A percentile compares a stretch with the other conserved stretches of the same genome.
Evolutionary conservation across 2,888 invertebrate genomes (phyloP).

Genomic region (Quadriops clusia): DNA sequence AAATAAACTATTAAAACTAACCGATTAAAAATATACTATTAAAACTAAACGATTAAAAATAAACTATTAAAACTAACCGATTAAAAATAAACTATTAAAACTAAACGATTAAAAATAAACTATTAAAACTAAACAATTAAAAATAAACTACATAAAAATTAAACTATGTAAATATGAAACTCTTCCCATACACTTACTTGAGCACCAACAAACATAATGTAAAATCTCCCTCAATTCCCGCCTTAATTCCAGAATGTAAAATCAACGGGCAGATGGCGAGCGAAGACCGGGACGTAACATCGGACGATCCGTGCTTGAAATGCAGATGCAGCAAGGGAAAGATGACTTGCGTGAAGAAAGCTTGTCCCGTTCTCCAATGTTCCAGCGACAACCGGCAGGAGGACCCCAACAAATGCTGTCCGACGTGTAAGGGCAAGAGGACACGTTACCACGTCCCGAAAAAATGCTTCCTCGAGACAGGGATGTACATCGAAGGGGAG

Average conservation of each 20-base stretch:
- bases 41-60: too few species aligned
- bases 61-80: too few species aligned
- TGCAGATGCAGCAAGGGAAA: constrained; percentile 61
- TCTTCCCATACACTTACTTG: too few species aligned
- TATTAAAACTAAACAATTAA: too few species aligned
- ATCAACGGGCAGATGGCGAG: constrained; percentile 74
- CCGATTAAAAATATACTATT: too few species aligned
- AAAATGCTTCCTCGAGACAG: constrained; percentile 36
- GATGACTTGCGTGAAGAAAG: constrained; percentile 69
- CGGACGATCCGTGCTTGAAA: constrained; percentile 77
- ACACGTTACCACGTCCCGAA: constrained; percentile 33
- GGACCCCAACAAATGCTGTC: constrained; percentile 72
- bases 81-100: too few species aligned
- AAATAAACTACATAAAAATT: too few species aligned
- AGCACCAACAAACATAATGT: too few species aligned
- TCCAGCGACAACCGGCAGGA: constrained; percentile 54
- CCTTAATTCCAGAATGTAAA: constrained; percentile 29
- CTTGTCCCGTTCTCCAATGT: constrained; percentile 84
- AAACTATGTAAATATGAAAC: too few species aligned
- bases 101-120: too few species aligned
- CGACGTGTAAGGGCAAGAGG: constrained; percentile 36
- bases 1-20: too few species aligned
- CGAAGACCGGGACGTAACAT: constrained; percentile 62
- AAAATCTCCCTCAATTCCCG: too few species aligned
- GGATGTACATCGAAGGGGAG: constrained; percentile 23